Evolutionary conservation across 2,113 vertebrate genomes (phyloP).

Genomic region (Corythornis cristatus): DNA sequence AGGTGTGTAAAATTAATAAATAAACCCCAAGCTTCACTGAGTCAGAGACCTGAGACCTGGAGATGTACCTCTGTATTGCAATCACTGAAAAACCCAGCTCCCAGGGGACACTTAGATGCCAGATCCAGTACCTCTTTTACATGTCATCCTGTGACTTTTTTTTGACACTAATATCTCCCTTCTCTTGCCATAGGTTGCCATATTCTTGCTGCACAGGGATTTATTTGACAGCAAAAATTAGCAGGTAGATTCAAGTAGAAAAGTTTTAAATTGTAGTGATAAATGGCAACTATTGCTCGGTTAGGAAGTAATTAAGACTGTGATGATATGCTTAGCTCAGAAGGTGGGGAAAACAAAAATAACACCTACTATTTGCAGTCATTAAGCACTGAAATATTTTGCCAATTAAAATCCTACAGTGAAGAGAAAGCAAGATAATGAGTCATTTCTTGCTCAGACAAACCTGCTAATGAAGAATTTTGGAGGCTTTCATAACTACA

Average conservation of each 20-base stretch:
- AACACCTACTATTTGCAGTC: neutral
- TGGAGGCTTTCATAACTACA: neutral
- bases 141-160: neutral
- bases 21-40: neutral
- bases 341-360: slow-evolving; percentile 2
- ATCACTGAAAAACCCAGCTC: rapidly evolving
- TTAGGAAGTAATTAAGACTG: slow-evolving; percentile 6
- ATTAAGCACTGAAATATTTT: slow-evolving; percentile 1
- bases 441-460: slow-evolving; percentile 2
- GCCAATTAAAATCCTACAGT: slow-evolving; percentile 32
- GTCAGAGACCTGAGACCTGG: neutral
- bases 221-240: neutral
- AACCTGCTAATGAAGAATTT: neutral
- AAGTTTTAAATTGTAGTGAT: neutral
- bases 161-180: neutral
- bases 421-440: neutral
- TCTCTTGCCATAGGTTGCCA: neutral
- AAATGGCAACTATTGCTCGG: neutral
- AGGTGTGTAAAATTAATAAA: neutral
- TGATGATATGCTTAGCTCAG: neutral
- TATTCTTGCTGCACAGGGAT: neutral
- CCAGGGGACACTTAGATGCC: neutral
- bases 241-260: neutral
- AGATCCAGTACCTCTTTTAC: neutral
- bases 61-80: neutral